Evolutionary conservation across 1,140 invertebrate species (phyloP).

Genomic region (Drosophila ogumai): DNA sequence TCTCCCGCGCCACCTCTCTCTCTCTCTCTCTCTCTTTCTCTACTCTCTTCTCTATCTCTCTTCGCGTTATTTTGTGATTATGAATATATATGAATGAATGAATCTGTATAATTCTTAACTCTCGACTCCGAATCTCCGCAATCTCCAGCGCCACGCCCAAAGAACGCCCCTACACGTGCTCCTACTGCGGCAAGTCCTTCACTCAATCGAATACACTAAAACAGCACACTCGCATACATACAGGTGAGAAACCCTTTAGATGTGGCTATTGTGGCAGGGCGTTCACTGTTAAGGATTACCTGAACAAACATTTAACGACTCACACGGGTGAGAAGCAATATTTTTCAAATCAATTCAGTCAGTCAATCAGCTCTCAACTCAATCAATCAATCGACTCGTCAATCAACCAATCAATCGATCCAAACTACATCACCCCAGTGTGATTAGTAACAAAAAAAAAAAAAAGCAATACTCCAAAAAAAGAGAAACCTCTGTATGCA

Average conservation of each 20-base stretch:
- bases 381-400: constrained; percentile 64
- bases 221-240: constrained; percentile 85
- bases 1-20: constrained; percentile 56
- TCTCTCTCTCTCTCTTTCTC: constrained; percentile 41
- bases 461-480: constrained; percentile 50
- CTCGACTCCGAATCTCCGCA: constrained; percentile 45
- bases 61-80: constrained; percentile 46
- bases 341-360: constrained; percentile 84
- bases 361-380: constrained; percentile 79
- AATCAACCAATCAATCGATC: constrained; percentile 57
- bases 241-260: constrained; percentile 85
- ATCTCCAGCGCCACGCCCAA: constrained; percentile 80
- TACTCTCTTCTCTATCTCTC: constrained; percentile 31
- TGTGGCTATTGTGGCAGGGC: constrained; percentile 85
- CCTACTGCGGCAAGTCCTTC: constrained; percentile 90
- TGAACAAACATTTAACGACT: constrained; percentile 85
- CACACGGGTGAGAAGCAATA: constrained; percentile 85
- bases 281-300: constrained; percentile 85
- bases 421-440: constrained; percentile 43
- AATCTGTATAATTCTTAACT: constrained; percentile 59
- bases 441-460: constrained; percentile 38
- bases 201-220: constrained; percentile 86
- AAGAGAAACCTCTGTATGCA: constrained; percentile 61
- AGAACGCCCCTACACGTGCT: constrained; percentile 88
- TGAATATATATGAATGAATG: constrained; percentile 25